Percentiles rank a stretch among this genome's conserved stretches.
Evolutionary conservation across 2,113 vertebrate genomes (phyloP).

Genomic region (Stegastes partitus): DNA sequence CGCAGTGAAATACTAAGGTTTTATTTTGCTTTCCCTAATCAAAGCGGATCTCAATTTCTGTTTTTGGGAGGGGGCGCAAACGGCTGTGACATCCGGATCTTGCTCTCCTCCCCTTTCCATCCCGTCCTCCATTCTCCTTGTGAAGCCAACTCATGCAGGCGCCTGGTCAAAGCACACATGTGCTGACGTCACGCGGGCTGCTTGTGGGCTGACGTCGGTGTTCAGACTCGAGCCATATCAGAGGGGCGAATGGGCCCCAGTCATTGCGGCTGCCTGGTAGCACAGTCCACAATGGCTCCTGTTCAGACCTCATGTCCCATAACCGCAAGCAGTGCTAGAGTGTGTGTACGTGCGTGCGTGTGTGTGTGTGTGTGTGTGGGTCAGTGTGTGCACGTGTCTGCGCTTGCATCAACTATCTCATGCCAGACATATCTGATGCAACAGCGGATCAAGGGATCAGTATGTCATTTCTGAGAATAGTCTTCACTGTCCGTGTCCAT

Average conservation of each 20-base stretch:
- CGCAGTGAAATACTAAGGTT: slow-evolving; percentile 62
- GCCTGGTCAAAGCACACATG: slow-evolving; percentile 63
- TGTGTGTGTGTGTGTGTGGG: slow-evolving; percentile 20
- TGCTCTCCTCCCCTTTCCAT: slow-evolving; percentile 18
- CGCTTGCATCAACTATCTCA: slow-evolving; percentile 56
- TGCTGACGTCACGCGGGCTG: slow-evolving; percentile 68
- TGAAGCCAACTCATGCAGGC: slow-evolving; percentile 52
- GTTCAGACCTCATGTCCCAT: slow-evolving; percentile 73
- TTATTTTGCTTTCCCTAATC: slow-evolving; percentile 67
- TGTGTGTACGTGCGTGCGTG: slow-evolving; percentile 27
- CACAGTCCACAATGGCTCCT: slow-evolving; percentile 69
- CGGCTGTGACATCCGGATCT: slow-evolving; percentile 24
- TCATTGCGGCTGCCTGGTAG: slow-evolving; percentile 57
- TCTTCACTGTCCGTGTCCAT: slow-evolving; percentile 29
- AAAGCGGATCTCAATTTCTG: slow-evolving; percentile 62
- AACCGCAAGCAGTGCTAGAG: slow-evolving; percentile 48
- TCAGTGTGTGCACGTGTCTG: background rate
- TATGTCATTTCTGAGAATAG: slow-evolving; percentile 66
- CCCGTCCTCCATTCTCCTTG: slow-evolving; percentile 13
- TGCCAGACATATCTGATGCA: slow-evolving; percentile 70
- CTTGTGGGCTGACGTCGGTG: slow-evolving; percentile 72
- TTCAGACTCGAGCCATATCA: slow-evolving; percentile 66
- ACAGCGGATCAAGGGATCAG: slow-evolving; percentile 64
- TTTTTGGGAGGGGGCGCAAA: slow-evolving; percentile 39
- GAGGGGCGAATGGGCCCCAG: slow-evolving; percentile 55